Evolutionary conservation across 2,797 vertebrate species (phyloP).

Genomic region (Sebastes umbrosus): DNA sequence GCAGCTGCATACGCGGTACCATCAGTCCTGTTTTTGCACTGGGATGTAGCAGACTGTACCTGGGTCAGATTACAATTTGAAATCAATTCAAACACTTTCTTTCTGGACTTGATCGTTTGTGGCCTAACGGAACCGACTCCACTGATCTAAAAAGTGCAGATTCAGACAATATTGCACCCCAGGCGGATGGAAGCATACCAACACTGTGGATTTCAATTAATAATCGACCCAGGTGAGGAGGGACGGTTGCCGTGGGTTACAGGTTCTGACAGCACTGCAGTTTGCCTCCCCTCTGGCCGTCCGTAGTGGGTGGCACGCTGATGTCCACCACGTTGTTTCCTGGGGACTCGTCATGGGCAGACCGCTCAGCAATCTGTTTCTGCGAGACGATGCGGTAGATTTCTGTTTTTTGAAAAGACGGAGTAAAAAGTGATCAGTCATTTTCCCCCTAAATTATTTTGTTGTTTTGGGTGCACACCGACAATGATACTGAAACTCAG

Average conservation of each 20-base stretch:
- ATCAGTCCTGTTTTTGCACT: slow-evolving; percentile 71
- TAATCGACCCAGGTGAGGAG: slow-evolving; percentile 70
- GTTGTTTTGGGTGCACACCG: not conserved
- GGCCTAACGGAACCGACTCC: slow-evolving; percentile 40
- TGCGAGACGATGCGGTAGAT: slow-evolving; percentile 98
- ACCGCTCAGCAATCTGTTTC: slow-evolving; percentile 96
- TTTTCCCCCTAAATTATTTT: not conserved
- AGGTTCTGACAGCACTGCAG: slow-evolving; percentile 99
- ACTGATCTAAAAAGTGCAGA: slow-evolving; percentile 57
- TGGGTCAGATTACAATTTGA: slow-evolving; percentile 71
- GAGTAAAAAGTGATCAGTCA: not conserved
- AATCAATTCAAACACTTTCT: slow-evolving; percentile 66
- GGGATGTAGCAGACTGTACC: slow-evolving; percentile 60
- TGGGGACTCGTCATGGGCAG: slow-evolving; percentile 94
- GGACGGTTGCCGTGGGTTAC: slow-evolving; percentile 83
- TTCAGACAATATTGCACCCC: slow-evolving; percentile 51
- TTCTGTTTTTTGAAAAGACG: slow-evolving; percentile 78
- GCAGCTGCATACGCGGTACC: slow-evolving; percentile 47
- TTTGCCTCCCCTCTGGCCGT: slow-evolving; percentile 93
- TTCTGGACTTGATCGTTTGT: slow-evolving; percentile 44
- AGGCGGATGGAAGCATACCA: slow-evolving; percentile 55
- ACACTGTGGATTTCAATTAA: slow-evolving; percentile 70
- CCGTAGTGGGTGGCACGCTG: slow-evolving; percentile 95
- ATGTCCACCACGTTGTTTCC: slow-evolving; percentile 99
- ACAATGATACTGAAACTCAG: not conserved